Percentiles rank a stretch among this genome's conserved stretches.
phyloP scores from a whole-genome alignment of 2,113 vertebrate genomes.

The Corythaeola cristata region DNA sequence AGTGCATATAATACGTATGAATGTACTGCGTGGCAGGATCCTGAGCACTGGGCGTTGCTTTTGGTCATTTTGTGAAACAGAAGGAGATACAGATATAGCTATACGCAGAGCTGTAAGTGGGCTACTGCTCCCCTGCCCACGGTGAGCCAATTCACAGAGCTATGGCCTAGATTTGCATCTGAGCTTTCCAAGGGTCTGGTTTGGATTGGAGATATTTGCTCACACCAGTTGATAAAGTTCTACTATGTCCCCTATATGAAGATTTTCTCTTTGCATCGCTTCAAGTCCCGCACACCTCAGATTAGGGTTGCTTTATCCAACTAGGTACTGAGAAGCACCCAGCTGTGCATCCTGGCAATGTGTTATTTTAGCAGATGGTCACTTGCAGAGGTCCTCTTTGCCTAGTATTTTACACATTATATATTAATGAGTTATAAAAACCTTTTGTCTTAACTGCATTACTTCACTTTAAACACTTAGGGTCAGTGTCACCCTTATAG shows the following conservation, averaged over 20 bases:
- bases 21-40: not conserved
- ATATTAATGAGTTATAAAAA: not conserved
- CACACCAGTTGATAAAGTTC: not conserved
- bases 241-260: not conserved
- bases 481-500: not conserved
- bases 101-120: not conserved
- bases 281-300: not conserved
- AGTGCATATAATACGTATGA: not conserved
- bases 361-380: not conserved
- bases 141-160: not conserved
- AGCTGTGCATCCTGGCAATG: not conserved
- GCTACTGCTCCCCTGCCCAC: not conserved
- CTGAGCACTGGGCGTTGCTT: not conserved
- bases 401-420: not conserved
- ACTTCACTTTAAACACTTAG: conserved; percentile 23
- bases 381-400: not conserved
- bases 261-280: not conserved
- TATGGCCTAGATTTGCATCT: not conserved
- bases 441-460: conserved; percentile 27
- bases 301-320: not conserved
- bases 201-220: not conserved
- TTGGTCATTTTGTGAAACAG: not conserved
- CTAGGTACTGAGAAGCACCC: not conserved
- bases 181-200: not conserved
- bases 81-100: not conserved